phyloP scores from a whole-genome alignment of 2,888 invertebrate species.

The Embidobia sp. region DNA sequence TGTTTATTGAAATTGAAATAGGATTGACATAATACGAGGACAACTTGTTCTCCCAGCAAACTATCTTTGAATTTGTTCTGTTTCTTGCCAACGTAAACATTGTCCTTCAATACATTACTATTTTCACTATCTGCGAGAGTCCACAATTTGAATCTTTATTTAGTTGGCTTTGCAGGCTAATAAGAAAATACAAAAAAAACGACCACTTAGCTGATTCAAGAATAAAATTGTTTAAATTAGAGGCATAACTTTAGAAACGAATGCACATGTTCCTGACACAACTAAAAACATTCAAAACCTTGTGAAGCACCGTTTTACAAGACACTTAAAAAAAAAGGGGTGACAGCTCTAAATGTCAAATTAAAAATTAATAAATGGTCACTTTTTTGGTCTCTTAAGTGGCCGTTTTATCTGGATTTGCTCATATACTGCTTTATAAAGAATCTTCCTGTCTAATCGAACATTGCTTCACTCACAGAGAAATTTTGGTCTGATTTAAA shows the following conservation, averaged over 20 bases:
- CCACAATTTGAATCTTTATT: conserved; percentile 12
- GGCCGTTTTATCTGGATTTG: too few species aligned
- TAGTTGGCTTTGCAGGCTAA: conserved; percentile 9
- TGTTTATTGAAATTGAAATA: neutral
- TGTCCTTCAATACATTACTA: neutral
- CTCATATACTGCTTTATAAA: conserved; percentile 21
- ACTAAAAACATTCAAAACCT: too few species aligned
- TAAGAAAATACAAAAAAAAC: too few species aligned
- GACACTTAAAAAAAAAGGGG: too few species aligned
- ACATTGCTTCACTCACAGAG: conserved; percentile 18
- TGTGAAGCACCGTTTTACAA: too few species aligned
- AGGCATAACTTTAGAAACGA: too few species aligned
- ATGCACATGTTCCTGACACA: too few species aligned
- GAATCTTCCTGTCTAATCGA: conserved; percentile 4
- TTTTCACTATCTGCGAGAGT: neutral
- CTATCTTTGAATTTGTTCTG: neutral
- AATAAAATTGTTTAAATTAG: too few species aligned
- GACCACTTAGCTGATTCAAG: too few species aligned
- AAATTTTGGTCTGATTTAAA: conserved; percentile 10
- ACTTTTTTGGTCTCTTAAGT: too few species aligned
- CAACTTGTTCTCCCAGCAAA: conserved; percentile 1
- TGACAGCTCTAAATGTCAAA: too few species aligned
- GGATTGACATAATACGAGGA: neutral
- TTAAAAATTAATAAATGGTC: too few species aligned
- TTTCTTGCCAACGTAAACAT: neutral